Conservation (phyloP, 2,888 invertebrate genomes). For the Dugesia japonica region DNA sequence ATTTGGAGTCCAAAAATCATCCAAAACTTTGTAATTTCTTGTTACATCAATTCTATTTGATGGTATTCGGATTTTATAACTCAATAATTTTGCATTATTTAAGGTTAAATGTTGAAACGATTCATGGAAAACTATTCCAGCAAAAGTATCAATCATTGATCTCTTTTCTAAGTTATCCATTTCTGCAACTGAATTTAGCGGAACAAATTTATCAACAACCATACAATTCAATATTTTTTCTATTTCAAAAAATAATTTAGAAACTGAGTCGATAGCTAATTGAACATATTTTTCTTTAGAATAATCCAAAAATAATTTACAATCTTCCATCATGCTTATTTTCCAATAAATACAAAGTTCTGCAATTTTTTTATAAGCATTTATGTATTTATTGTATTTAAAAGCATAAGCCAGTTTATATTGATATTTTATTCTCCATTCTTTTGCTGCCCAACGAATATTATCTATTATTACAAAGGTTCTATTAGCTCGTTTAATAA, state of each 20-base stretch:
- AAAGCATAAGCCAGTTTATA: too few species aligned
- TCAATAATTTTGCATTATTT: too few species aligned
- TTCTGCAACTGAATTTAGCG: constrained; percentile 3
- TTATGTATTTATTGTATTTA: too few species aligned
- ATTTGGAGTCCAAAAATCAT: constrained; percentile 21
- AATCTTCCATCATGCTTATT: too few species aligned
- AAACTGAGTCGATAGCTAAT: too few species aligned
- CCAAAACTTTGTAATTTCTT: constrained; percentile 34
- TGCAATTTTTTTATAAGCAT: too few species aligned
- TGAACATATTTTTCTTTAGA: too few species aligned
- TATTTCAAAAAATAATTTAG: not conserved
- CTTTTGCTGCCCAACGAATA: not conserved
- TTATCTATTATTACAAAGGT: not conserved
- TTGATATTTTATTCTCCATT: not conserved
- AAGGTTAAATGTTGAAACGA: too few species aligned
- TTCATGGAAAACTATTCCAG: constrained; percentile 24
- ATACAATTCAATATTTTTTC: constrained; percentile 1
- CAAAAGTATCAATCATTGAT: not conserved
- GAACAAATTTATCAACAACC: constrained; percentile 20
- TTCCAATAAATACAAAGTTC: too few species aligned
- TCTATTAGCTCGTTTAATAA: constrained; percentile 14
- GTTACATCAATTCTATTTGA: constrained; percentile 29
- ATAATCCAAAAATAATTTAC: too few species aligned
- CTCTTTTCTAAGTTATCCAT: not conserved
- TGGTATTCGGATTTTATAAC: constrained; percentile 24